Evolutionary conservation across 2,888 invertebrate species (phyloP).

Genomic region (Gisinianus flammeolus): DNA sequence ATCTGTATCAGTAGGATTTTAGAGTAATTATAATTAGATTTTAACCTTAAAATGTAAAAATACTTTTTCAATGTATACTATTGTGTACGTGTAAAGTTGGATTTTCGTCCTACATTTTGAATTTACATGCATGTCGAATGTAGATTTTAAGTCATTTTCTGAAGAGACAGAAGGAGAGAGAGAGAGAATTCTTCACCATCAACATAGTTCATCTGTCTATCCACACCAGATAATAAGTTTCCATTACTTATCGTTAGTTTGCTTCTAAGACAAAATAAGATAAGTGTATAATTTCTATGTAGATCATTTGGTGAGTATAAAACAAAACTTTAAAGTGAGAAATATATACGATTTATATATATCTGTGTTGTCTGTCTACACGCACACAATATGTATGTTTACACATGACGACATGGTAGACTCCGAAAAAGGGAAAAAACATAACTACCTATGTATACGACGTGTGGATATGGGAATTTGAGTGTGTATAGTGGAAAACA

Average conservation of each 20-base stretch:
- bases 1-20: too few relatives aligned
- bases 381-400: neutral
- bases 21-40: too few relatives aligned
- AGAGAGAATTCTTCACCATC: slow-evolving; percentile 21
- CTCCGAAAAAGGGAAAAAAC: slow-evolving; percentile 8
- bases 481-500: neutral
- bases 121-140: too few relatives aligned
- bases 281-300: neutral
- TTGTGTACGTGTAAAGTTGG: too few relatives aligned
- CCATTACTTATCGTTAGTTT: neutral
- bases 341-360: neutral
- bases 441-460: too few relatives aligned
- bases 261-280: neutral
- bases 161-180: neutral
- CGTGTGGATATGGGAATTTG: neutral
- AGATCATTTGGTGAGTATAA: too few relatives aligned
- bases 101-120: too few relatives aligned
- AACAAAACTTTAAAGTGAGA: too few relatives aligned
- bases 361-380: neutral
- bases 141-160: neutral
- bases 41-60: too few relatives aligned
- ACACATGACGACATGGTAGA: neutral
- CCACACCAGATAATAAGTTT: slow-evolving; percentile 24
- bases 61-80: too few relatives aligned
- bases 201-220: slow-evolving; percentile 21